A percentile compares a stretch with the other conserved stretches of the same genome.
phyloP scores from a whole-genome alignment of 2,888 invertebrate species.

The Pammene fasciana region DNA sequence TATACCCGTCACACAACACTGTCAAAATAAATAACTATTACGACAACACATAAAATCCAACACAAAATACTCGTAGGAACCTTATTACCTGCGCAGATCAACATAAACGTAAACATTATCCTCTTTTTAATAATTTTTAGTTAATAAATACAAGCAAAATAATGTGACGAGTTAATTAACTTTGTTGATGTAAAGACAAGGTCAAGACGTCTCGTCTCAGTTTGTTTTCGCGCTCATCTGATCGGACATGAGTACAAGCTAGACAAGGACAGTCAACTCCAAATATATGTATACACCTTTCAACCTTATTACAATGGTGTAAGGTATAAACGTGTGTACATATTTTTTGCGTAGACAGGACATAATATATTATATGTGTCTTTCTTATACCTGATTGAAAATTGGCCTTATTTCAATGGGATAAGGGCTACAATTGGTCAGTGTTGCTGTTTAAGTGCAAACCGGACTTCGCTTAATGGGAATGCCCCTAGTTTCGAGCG shows the following conservation, averaged over 20 bases:
- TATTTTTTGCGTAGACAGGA: too few relatives aligned
- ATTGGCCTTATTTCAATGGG: too few relatives aligned
- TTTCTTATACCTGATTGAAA: too few relatives aligned
- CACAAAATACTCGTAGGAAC: too few relatives aligned
- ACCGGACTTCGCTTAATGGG: too few relatives aligned
- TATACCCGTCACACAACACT: conserved; percentile 14
- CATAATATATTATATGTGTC: too few relatives aligned
- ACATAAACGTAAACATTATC: conserved; percentile 5
- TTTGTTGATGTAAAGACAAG: conserved; percentile 12
- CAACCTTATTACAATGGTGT: neutral
- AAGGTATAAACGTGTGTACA: neutral
- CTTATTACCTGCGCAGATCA: conserved; percentile 25
- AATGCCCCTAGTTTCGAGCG: too few relatives aligned
- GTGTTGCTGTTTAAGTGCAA: too few relatives aligned
- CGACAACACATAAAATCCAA: neutral
- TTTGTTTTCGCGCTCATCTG: conserved; percentile 10
- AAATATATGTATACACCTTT: neutral
- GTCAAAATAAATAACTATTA: conserved; percentile 6
- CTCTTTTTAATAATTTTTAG: neutral
- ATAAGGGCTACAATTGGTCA: too few relatives aligned
- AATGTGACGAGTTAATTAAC: too few relatives aligned
- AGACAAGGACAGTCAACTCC: neutral
- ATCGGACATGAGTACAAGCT: neutral
- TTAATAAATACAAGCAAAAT: neutral
- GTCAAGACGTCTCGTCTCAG: conserved; percentile 14